Evolutionary conservation across 2,797 vertebrate genomes (phyloP), one percentile per base, ranked within the genome.

Genomic region (Gephyroberyx darwinii): DNA sequence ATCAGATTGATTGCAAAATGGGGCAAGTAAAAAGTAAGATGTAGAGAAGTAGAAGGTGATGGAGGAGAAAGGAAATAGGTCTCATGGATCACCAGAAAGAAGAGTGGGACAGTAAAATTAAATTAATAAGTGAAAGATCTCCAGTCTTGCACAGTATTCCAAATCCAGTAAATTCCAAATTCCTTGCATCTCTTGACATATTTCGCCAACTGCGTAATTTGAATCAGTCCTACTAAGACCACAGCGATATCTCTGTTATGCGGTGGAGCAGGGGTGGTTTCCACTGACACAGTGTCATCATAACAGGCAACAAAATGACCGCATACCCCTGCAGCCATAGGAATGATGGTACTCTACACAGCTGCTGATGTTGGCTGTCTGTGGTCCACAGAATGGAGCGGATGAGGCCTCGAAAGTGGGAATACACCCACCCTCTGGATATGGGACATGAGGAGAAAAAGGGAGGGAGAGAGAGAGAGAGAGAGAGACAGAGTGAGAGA

Each of bases 31-130:
- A 88, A 88, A 87, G 86, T 81, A 84, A 86, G 84, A 91, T 82
- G 83, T 86, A 65, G 84, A 78, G 76, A 75, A 74, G 82, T 13
- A 72, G 89, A 85, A 87, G 85, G 86, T 91, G 86, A 91, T 91
- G 85, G 89, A 92, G 66, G 91, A 91, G 90, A 81, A 81, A 90
- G 89, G 86, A 91, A 90, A 90, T 91, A 85, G 86, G 80, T 83
- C 85, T 89, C 84, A 75, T 84, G 84, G 80, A 86, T 89, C 82
- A 80, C 63, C 78, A 81, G 79, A 84, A 84, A 85, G 78, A 87
- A 77, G 80, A 84, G 77, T 71, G 54, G 79, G 59, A 66, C 60
- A 80, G 68, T 58, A 64, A 73, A 80, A 88, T 84, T 79, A 86
- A 84, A 82, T 51, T 64, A 81, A 63, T 70, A 65, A 35, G 51